These are phyloP conservation scores for Argynnis bischoffii DNA, from an alignment of 2,888 invertebrate species.

Conservation along the genomic window DNA sequence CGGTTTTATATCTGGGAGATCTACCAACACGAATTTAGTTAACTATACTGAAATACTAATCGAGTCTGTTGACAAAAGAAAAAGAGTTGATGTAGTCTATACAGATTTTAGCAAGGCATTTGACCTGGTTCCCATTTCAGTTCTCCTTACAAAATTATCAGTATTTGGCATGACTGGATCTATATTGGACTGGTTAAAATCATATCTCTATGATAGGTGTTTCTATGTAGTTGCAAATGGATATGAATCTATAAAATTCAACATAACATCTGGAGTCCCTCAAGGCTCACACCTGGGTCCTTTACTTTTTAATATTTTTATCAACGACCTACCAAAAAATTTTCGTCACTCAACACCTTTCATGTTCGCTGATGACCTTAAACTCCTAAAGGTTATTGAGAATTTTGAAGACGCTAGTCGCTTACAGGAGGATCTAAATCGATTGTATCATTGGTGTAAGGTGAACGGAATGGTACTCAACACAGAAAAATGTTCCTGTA, in stretches of 20 bases:
- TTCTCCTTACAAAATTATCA: conserved; percentile 9
- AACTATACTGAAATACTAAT: too few species aligned
- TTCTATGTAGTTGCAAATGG: conserved; percentile 12
- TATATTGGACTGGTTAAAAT: conserved; percentile 5
- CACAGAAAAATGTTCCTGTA: too few species aligned
- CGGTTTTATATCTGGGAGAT: conserved; percentile 7
- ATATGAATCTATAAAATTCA: conserved; percentile 4
- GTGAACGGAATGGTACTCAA: too few species aligned
- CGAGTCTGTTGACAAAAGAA: too few species aligned
- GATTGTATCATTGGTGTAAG: not conserved
- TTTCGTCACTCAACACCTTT: conserved; percentile 4
- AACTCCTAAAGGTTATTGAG: not conserved
- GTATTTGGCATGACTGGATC: not conserved
- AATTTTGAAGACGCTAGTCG: not conserved
- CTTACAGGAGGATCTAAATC: conserved; percentile 1
- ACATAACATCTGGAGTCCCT: conserved; percentile 3
- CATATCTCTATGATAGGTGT: not conserved
- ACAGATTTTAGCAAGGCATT: not conserved
- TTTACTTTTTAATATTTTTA: not conserved
- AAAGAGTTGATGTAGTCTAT: too few species aligned
- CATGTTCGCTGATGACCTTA: conserved; percentile 8
- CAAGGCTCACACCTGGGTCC: conserved; percentile 4
- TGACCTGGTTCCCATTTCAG: conserved; percentile 2
- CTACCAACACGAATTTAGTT: not conserved
- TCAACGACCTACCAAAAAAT: not conserved